Conservation (phyloP, 2,797 vertebrate species). For the Tenualosa thibaudeaui region DNA sequence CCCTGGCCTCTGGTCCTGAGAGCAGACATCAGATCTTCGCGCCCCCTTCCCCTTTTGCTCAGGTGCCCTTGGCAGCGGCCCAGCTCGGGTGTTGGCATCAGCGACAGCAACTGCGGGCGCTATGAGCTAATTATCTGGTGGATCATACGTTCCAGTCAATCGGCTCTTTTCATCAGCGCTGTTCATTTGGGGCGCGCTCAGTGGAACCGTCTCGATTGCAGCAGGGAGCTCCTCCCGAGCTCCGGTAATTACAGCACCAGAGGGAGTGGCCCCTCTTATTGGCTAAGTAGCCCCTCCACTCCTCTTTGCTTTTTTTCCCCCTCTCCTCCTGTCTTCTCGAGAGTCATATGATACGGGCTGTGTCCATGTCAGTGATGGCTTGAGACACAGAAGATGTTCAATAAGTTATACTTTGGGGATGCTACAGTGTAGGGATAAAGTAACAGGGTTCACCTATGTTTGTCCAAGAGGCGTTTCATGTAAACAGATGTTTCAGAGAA, state of each 20-base stretch:
- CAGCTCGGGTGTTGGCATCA: neutral
- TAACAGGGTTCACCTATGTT: neutral
- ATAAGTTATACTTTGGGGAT: neutral
- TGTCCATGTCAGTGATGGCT: neutral
- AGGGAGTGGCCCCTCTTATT: constrained; percentile 15
- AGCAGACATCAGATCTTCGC: neutral
- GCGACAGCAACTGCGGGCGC: neutral
- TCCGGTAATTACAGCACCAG: constrained; percentile 2
- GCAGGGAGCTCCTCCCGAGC: neutral
- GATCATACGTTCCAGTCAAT: constrained; percentile 27
- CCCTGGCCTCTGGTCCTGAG: neutral
- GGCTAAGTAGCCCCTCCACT: neutral
- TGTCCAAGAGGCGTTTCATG: neutral
- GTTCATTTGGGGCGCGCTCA: constrained; percentile 10
- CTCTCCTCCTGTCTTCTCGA: neutral
- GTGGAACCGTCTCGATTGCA: constrained; percentile 14
- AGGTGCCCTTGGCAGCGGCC: neutral
- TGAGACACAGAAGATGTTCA: neutral
- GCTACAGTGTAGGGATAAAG: neutral
- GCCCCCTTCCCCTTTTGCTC: neutral
- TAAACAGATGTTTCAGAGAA: neutral
- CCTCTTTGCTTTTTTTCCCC: neutral
- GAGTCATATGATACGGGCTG: neutral
- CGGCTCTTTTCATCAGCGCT: constrained; percentile 16
- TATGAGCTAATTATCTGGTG: constrained; percentile 21